Evolutionary conservation across 2,888 invertebrate genomes (phyloP).

Genomic region (Oegoconia quadripuncta): DNA sequence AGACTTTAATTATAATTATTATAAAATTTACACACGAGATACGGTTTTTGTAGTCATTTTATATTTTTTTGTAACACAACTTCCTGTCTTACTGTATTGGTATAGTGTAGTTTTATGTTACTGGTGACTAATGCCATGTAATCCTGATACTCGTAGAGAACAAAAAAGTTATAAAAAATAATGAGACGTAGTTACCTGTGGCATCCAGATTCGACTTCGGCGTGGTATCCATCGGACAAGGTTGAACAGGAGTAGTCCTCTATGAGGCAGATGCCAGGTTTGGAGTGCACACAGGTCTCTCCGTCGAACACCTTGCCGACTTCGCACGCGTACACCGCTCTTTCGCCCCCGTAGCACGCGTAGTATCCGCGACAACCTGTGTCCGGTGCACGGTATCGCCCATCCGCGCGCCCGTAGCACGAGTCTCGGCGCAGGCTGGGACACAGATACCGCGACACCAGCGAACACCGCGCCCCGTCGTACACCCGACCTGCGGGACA

Average conservation of each 20-base stretch:
- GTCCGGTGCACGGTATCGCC: conserved; percentile 71
- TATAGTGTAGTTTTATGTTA: too few relatives aligned
- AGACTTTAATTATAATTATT: too few relatives aligned
- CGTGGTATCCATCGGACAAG: conserved; percentile 77
- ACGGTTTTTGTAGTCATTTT: too few relatives aligned
- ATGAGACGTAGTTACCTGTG: conserved; percentile 48
- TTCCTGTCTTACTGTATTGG: too few relatives aligned
- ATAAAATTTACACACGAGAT: too few relatives aligned
- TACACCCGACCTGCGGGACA: conserved; percentile 62
- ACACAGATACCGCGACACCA: conserved; percentile 53
- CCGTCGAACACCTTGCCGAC: conserved; percentile 76
- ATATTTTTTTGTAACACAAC: too few relatives aligned
- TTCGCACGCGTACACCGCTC: conserved; percentile 79
- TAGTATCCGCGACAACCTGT: conserved; percentile 80
- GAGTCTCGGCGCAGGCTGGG: conserved; percentile 70
- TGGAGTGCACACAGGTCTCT: conserved; percentile 67
- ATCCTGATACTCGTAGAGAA: too few relatives aligned
- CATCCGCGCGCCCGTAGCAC: conserved; percentile 74
- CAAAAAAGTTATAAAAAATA: too few relatives aligned
- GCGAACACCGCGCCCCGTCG: conserved; percentile 67
- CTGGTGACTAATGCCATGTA: too few relatives aligned
- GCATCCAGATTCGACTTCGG: conserved; percentile 74
- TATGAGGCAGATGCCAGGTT: conserved; percentile 49
- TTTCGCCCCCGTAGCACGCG: conserved; percentile 75
- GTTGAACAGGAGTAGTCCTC: conserved; percentile 69